Evolutionary conservation across 2,888 invertebrate genomes (phyloP).

Genomic region (Apodemia mormo): DNA sequence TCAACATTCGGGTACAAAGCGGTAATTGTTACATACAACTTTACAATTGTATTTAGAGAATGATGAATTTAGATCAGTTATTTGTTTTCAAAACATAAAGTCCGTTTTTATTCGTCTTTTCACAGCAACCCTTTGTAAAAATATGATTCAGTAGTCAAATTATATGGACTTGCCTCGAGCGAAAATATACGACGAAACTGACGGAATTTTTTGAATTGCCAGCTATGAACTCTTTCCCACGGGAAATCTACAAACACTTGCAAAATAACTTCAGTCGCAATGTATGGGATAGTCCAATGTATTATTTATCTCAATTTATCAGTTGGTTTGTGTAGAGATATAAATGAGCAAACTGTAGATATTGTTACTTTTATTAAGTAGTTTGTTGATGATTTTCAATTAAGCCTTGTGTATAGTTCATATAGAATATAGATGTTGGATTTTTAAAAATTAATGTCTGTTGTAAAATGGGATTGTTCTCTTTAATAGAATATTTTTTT

Average conservation of each 20-base stretch:
- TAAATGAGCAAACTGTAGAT: background rate
- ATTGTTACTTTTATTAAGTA: no score
- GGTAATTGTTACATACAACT: no score
- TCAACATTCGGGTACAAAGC: no score
- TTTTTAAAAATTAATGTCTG: no score
- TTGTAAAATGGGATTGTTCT: no score
- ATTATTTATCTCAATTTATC: conserved; percentile 1
- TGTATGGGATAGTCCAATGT: background rate
- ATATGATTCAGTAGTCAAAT: background rate
- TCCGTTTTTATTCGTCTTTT: background rate
- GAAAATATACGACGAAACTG: background rate
- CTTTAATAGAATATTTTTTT: no score
- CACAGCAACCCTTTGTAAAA: background rate
- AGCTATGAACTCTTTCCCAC: background rate
- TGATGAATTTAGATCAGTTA: no score
- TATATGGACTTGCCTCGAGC: conserved; percentile 4
- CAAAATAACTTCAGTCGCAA: conserved; percentile 8
- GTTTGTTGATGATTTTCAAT: no score
- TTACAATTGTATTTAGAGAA: no score
- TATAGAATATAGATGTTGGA: no score
- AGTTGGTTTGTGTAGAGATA: background rate
- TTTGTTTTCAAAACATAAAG: no score
- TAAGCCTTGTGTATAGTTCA: no score
- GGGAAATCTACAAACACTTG: conserved; percentile 17
- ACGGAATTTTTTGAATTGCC: conserved; percentile 14